A percentile compares a stretch with the other conserved stretches of the same genome.
Evolutionary conservation across 2,113 vertebrate species (phyloP).

Genomic region (Tragelaphus scriptus): DNA sequence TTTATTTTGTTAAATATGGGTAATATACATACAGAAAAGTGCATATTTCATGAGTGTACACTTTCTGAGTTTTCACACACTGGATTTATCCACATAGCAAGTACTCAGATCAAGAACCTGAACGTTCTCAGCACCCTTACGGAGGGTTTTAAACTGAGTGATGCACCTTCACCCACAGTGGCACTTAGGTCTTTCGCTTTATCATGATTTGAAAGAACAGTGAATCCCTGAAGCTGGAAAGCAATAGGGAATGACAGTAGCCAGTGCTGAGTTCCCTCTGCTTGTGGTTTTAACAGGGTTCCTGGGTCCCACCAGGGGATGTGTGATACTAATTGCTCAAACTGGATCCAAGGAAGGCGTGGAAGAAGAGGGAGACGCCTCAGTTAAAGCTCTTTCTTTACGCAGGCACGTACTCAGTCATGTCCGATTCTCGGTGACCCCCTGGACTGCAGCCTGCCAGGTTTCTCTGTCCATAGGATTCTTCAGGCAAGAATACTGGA

Average conservation of each 20-base stretch:
- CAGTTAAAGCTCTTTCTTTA: background rate
- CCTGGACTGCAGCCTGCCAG: background rate
- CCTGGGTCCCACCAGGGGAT: background rate
- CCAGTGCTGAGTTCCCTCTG: background rate
- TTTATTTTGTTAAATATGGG: background rate
- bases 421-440: background rate
- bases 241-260: background rate
- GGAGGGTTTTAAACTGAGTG: background rate
- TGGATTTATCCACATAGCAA: background rate
- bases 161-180: background rate
- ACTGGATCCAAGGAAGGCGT: background rate
- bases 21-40: background rate
- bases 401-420: background rate
- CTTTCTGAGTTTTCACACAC: background rate
- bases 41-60: background rate
- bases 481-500: background rate
- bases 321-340: background rate
- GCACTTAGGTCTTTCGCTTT: background rate
- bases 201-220: background rate
- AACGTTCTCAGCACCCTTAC: background rate
- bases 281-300: background rate
- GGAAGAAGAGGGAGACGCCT: background rate
- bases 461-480: background rate
- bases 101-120: background rate
- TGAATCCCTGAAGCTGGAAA: background rate